Conservation (phyloP, 2,113 vertebrate species). For the Ceuthmochares aereus region DNA sequence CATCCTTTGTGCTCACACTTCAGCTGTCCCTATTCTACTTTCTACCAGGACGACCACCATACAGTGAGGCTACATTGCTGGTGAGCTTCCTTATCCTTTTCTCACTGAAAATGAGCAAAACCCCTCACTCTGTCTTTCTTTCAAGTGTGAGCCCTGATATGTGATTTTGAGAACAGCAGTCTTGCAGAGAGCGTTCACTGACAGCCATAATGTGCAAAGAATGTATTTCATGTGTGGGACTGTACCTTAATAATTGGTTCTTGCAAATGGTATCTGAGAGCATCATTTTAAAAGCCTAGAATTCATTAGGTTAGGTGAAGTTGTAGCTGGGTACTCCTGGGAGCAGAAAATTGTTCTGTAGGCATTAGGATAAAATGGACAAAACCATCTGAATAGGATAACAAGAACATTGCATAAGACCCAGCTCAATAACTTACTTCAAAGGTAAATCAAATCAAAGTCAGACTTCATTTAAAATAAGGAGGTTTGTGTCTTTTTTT, state of each 20-base stretch:
- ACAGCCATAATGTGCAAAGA: not conserved
- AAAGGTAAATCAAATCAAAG: not conserved
- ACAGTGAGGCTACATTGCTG: not conserved
- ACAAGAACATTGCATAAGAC: not conserved
- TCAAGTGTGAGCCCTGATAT: not conserved
- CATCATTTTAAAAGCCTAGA: not conserved
- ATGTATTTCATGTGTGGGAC: rapidly evolving
- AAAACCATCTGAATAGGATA: not conserved
- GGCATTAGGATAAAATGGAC: not conserved
- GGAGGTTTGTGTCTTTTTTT: not conserved
- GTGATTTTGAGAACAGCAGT: not conserved
- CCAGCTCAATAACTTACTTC: not conserved
- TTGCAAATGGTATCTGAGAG: not conserved
- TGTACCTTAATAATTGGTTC: not conserved
- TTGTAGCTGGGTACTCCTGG: not conserved
- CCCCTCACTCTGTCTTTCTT: rapidly evolving
- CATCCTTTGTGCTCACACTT: not conserved
- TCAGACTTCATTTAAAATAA: not conserved
- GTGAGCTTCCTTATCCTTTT: not conserved
- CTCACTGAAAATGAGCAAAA: not conserved
- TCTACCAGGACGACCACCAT: not conserved
- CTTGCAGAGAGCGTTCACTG: rapidly evolving
- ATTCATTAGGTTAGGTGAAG: not conserved
- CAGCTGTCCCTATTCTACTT: not conserved
- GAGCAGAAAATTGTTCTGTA: not conserved